phyloP scores from a whole-genome alignment of 1,140 invertebrate genomes.

The Drosophila watanabei region DNA sequence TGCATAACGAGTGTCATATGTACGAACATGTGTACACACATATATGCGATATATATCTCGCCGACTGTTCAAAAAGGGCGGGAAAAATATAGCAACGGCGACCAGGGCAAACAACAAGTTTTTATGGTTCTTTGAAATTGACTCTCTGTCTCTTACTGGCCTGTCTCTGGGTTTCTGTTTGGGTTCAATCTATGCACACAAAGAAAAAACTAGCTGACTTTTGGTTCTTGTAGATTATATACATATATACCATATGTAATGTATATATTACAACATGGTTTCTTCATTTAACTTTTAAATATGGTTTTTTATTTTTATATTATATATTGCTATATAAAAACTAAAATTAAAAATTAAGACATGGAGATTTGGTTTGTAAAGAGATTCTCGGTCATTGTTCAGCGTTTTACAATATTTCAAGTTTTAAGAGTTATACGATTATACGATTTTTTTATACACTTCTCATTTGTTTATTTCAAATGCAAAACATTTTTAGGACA shows the following conservation, averaged over 20 bases:
- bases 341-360: neutral
- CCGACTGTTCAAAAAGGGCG: slow-evolving; percentile 65
- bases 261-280: neutral
- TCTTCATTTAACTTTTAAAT: neutral
- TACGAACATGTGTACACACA: slow-evolving; percentile 27
- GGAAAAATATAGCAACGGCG: slow-evolving; percentile 53
- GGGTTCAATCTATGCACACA: neutral
- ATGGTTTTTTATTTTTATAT: neutral
- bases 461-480: neutral
- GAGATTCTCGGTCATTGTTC: no score
- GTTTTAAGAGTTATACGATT: no score
- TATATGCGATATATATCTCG: slow-evolving; percentile 24
- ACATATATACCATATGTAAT: no score
- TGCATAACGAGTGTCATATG: slow-evolving; percentile 72
- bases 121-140: slow-evolving; percentile 70
- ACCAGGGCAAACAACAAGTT: slow-evolving; percentile 66
- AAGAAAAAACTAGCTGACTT: neutral
- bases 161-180: slow-evolving; percentile 3
- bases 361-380: neutral
- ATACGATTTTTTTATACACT: no score
- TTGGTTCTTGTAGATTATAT: neutral
- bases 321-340: no score
- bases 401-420: no score
- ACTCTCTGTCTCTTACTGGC: neutral
- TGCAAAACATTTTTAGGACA: neutral